A percentile compares a stretch with the other conserved stretches of the same genome.
These are phyloP conservation scores for Metellina segmentata DNA, from an alignment of 2,888 invertebrate genomes.

Conservation along the genomic window DNA sequence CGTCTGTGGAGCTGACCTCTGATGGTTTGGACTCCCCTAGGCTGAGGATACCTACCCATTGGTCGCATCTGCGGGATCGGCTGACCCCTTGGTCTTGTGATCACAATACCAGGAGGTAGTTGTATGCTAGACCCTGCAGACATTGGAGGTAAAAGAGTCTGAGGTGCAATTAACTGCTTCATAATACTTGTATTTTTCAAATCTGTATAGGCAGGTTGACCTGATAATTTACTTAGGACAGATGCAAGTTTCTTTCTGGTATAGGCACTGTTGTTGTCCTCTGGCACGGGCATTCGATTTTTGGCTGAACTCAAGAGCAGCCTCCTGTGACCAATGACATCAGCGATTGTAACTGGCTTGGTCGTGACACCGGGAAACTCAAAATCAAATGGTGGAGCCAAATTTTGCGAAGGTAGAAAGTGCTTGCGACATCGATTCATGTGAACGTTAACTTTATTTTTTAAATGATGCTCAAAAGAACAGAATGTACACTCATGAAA, in stretches of 20 bases:
- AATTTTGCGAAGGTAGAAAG: conserved; percentile 92
- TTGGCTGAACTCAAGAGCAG: conserved; percentile 59
- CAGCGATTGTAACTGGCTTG: conserved; percentile 83
- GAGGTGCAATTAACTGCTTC: conserved; percentile 64
- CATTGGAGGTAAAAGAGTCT: conserved; percentile 53
- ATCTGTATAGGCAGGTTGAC: conserved; percentile 40
- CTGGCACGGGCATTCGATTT: conserved; percentile 34
- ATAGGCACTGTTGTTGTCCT: conserved; percentile 66
- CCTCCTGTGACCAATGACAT: conserved; percentile 76
- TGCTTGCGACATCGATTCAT: conserved; percentile 92
- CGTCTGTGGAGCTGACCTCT: conserved; percentile 26
- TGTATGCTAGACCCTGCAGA: conserved; percentile 53
- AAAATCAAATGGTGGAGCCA: conserved; percentile 90
- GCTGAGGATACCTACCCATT: conserved; percentile 44
- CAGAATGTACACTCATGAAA: conserved; percentile 96
- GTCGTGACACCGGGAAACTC: conserved; percentile 97
- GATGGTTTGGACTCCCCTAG: conserved; percentile 35
- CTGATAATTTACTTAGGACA: conserved; percentile 58
- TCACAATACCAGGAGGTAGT: conserved; percentile 75
- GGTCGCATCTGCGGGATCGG: conserved; percentile 40
- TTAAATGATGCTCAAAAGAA: conserved; percentile 95
- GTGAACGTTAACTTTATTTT: conserved; percentile 93
- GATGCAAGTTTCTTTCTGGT: conserved; percentile 72
- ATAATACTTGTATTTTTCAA: conserved; percentile 60
- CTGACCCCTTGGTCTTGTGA: conserved; percentile 69